Evolutionary conservation across 2,888 invertebrate species (phyloP), one percentile per base, ranked within the genome.

Genomic region (Gasteruption jaculator): DNA sequence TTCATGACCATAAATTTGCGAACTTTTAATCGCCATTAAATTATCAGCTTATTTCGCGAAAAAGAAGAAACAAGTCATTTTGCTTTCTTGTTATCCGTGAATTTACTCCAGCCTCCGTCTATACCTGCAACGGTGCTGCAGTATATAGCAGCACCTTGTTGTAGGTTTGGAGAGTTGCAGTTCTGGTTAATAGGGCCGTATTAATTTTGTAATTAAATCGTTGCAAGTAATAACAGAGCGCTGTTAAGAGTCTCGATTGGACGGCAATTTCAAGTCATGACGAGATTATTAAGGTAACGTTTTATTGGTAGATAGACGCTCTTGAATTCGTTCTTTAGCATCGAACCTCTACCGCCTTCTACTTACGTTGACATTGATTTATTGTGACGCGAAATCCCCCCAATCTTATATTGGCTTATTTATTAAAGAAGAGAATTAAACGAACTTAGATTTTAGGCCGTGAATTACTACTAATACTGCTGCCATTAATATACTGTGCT

Each of bases 161-260:
- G 29, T 27, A 40, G 4, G n/a, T 3, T n/a, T 36, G 8, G 15
- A 20, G 20, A 22, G 6, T 31, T 31, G 18, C 25, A 21, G 15
- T 16, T 29, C 41, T 46, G 40, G 43, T 60, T 61, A 61, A 66
- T 61, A n/a, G 51, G 57, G 54, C 49, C 57, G 57, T 57, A 67
- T 63, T 64, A 67, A 68, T 68, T 66, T 66, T 57, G 63, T 64
- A 68, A 68, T 68, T 68, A 68, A 68, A 68, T 68, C 65, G 59
- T 65, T 62, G 61, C 53, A 52, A 54, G 54, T 68, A 68, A 68
- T 68, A 68, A 68, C 64, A 66, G 62, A 61, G 61, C 53, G 48
- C 49, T 43, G 46, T 38, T 44, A 40, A 42, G 53, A 48, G 51
- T 41, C 49, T 39, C 55, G 59, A 62, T 63, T 56, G 56, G 51